These are phyloP conservation scores for Acridotheres tristis DNA, from an alignment of 2,797 vertebrate genomes.

Conservation along the genomic window DNA sequence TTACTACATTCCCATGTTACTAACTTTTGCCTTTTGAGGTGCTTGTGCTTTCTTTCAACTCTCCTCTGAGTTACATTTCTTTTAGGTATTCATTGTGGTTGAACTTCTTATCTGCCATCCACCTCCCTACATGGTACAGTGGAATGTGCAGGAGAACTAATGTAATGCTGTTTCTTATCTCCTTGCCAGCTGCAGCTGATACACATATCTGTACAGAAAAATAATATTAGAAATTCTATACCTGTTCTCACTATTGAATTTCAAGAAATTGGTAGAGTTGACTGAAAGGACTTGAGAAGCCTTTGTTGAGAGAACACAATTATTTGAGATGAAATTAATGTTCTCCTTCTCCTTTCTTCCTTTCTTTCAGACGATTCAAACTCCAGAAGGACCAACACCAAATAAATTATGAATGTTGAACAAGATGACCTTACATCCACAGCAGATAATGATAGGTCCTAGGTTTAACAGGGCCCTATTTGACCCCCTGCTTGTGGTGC, in stretches of 20 bases:
- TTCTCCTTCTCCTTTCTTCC: neutral
- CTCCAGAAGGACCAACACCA: slow-evolving; percentile 88
- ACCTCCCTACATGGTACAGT: neutral
- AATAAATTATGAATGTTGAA: slow-evolving; percentile 99
- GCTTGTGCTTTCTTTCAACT: neutral
- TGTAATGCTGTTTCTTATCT: neutral
- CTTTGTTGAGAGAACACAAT: neutral
- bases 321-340: slow-evolving; percentile 15
- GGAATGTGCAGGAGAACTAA: neutral
- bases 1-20: neutral
- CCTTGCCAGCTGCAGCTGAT: neutral
- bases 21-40: neutral
- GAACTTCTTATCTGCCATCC: neutral
- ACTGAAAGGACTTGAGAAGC: neutral
- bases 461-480: slow-evolving; percentile 99
- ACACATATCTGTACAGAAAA: neutral
- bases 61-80: neutral
- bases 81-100: neutral
- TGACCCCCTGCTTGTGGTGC: slow-evolving; percentile 98
- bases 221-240: neutral
- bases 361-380: slow-evolving; percentile 77
- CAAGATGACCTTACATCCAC: slow-evolving; percentile 99
- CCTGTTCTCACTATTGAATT: neutral
- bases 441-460: slow-evolving; percentile 99
- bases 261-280: neutral